Base-by-base conservation (phyloP, 2,797 vertebrate species). In the Acipenser transmontanus region DNA sequence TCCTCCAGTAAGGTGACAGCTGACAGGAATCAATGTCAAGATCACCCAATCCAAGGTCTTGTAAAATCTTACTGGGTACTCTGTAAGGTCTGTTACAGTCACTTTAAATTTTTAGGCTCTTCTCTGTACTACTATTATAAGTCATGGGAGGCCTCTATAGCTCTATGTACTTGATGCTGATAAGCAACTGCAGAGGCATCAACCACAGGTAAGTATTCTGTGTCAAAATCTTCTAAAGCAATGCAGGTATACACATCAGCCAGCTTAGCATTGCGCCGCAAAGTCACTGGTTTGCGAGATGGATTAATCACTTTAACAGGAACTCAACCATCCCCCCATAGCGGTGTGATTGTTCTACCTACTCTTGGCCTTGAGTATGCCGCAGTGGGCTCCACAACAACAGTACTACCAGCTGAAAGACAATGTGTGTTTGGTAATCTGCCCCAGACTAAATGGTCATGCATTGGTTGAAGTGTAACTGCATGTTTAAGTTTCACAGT, bases 291-390 rank as follows among this genome's bases (percentile, higher is more conserved):
- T 5, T 51, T 66, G 0, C 47, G 2, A 4, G 60, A 61, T 0
- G 66, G 65, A 34, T 76, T 73, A 9, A 71, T 50, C 1, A 69
- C 17, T 14, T 70, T 74, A 0, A 73, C 12, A 2, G 69, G 71
- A 0, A 76, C 49, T 65, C 62, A 73, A 0, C 72, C 63, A 68
- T 76, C 68, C 7, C 11, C 54, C 2, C 20, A n/a, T 2, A 70
- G 10, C 2, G 50, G 9, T 7, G 50, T 48, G 8, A 76, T 65
- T 7, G 66, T 50, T 7, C 54, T 62, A 1, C 73, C 65, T 0
- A 74, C 49, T 8, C 34, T 69, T 7, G 57, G 62, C 1, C 12
- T 50, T 7, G 71, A 71, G 1, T 61, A 14, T 0, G 52, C 13
- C 6, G 6, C 6, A 5, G 47, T 62, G 6, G 66, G 66, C n/a